Percentiles rank a stretch among this genome's conserved stretches.
Conservation (phyloP, 1,140 invertebrate genomes). For the Drosophila subobscura region DNA sequence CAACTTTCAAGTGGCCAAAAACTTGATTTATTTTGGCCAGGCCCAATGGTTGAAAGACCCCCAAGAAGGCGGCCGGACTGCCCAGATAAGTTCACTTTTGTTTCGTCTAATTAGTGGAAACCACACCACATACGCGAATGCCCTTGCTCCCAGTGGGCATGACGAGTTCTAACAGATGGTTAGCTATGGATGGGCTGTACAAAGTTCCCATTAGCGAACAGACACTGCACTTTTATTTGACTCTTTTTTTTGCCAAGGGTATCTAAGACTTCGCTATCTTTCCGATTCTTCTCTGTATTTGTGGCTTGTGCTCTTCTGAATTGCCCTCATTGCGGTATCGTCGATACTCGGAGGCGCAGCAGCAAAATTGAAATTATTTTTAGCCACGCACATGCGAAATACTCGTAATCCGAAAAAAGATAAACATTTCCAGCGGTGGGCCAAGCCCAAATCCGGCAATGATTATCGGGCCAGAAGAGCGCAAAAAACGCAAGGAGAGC, state of each 20-base stretch:
- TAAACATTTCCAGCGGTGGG: slow-evolving; percentile 36
- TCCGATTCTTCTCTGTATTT: slow-evolving; percentile 7
- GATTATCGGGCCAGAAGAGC: slow-evolving; percentile 28
- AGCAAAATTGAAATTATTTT: slow-evolving; percentile 43
- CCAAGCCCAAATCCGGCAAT: slow-evolving; percentile 46
- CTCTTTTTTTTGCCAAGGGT: neutral
- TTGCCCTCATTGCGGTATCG: slow-evolving; percentile 19
- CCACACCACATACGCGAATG: slow-evolving; percentile 7
- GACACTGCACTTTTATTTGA: no score
- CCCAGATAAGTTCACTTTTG: slow-evolving; percentile 26
- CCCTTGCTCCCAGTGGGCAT: no score
- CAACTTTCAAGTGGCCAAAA: slow-evolving; percentile 39
- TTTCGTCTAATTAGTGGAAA: slow-evolving; percentile 52
- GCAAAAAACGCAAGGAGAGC: slow-evolving; percentile 9
- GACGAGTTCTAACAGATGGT: no score
- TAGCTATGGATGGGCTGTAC: no score
- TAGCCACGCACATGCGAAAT: slow-evolving; percentile 52
- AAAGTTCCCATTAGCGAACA: no score
- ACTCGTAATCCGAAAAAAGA: slow-evolving; percentile 17
- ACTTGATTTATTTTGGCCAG: slow-evolving; percentile 44
- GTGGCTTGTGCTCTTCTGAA: slow-evolving; percentile 20
- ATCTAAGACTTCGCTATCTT: neutral
- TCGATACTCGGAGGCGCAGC: slow-evolving; percentile 18
- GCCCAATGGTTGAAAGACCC: slow-evolving; percentile 38
- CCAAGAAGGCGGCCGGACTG: slow-evolving; percentile 17